phyloP scores from a whole-genome alignment of 2,888 invertebrate species.

The Branchellion lobata region DNA sequence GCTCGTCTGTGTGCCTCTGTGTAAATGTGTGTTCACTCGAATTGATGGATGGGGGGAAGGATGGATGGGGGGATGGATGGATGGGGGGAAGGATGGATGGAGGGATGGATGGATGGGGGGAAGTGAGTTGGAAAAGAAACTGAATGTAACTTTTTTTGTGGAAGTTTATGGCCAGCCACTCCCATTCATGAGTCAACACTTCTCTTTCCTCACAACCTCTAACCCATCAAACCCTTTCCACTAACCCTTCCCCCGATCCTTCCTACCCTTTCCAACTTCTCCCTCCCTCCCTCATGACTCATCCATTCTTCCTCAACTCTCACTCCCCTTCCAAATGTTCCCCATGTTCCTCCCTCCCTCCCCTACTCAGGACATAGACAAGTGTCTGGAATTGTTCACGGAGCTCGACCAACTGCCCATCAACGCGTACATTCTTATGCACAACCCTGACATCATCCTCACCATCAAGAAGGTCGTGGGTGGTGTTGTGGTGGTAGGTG shows the following conservation, averaged over 20 bases:
- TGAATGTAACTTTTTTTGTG: no score
- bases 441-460: conserved; percentile 60
- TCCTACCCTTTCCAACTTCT: background rate
- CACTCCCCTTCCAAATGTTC: background rate
- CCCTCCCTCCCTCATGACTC: background rate
- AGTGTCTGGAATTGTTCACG: conserved; percentile 60
- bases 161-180: no score
- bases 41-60: no score
- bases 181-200: background rate
- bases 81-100: no score
- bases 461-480: conserved; percentile 60
- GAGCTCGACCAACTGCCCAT: conserved; percentile 59
- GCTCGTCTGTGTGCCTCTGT: no score
- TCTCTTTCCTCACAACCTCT: background rate
- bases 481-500: background rate
- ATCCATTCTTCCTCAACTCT: background rate
- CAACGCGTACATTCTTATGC: conserved; percentile 59
- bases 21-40: no score
- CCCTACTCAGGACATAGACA: conserved; percentile 58
- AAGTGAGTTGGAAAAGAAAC: no score
- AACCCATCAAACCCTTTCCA: background rate
- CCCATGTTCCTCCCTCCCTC: conserved; percentile 13
- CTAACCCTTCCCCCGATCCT: background rate
- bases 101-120: no score
- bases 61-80: no score